Evolutionary conservation across 64 coral and sea anemone genomes (phyloP), one percentile per base, ranked within the genome.

Genomic region (Pocillopora verrucosa): DNA sequence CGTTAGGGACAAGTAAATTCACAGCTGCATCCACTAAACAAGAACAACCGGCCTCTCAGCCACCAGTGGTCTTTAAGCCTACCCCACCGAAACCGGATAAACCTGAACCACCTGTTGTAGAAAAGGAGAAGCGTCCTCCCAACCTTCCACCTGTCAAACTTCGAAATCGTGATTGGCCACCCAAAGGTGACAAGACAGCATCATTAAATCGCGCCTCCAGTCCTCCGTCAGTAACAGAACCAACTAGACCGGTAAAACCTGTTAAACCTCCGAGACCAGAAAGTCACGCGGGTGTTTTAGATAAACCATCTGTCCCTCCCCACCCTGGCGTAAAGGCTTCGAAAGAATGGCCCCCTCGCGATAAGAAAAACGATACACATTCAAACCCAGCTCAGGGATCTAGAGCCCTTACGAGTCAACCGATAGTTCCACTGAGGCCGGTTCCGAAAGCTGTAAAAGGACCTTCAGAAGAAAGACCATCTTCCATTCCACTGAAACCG

Each of bases 171-270:
- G 80, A 75, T 60, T 92, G 90, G 90, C 90, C 90, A 5, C 73
- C 57, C 16, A 88, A 61, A 56, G 45, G 15, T 73, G 90, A 92
- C 38, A 95, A 84, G 30, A 64, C 76, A 75, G 30, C 72, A 36
- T 78, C 73, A 41, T 80, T 87, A 60, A 77, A 92, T 61, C 74
- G 94, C 14, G 94, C 76, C 22, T 96, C 94, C 0, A 90, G 90
- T 63, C 94, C 94, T 26, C 91, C 94, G 22, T 67, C n/a, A 5
- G 74, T 80, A 67, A 64, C 88, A 11, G 63, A 92, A 57, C 65
- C 70, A 67, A 59, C 36, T 19, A 79, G 58, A 61, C 69, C 73
- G 20, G 11, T 82, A 56, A 86, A 78, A 87, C 95, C 95, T 41
- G 17, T 59, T 68, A 13, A 75, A 38, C 77, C 78, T 12, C 75